Evolutionary conservation across 2,113 vertebrate genomes (phyloP).

Genomic region (Ailuropoda melanoleuca): DNA sequence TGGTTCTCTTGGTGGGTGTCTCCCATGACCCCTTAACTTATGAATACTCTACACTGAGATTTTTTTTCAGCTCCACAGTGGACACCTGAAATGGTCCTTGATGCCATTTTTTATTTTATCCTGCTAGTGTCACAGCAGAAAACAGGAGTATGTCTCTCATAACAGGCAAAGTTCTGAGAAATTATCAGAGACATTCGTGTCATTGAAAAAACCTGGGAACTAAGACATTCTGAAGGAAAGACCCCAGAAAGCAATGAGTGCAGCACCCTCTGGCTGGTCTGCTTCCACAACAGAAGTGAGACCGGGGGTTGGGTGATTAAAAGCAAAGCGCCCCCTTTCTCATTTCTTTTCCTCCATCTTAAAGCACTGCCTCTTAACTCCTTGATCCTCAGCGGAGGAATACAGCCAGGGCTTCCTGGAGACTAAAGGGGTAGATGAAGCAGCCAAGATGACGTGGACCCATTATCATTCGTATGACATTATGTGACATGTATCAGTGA

Average conservation of each 20-base stretch:
- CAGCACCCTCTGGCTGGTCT: neutral
- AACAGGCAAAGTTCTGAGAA: neutral
- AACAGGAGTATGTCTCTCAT: neutral
- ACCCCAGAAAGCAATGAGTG: neutral
- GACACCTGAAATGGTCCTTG: neutral
- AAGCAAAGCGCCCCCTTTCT: neutral
- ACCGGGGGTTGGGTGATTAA: too few relatives aligned
- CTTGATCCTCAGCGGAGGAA: neutral
- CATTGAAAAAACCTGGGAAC: neutral
- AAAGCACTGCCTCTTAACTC: neutral
- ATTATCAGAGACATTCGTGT: neutral
- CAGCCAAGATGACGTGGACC: neutral
- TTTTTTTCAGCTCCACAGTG: neutral
- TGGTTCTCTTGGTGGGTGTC: neutral
- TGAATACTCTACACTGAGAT: neutral
- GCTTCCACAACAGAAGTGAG: neutral
- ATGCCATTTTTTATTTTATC: constrained; percentile 17
- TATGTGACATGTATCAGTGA: neutral
- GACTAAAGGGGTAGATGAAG: neutral
- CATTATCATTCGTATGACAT: neutral
- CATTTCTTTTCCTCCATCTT: neutral
- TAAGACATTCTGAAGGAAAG: neutral
- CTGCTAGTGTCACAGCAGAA: neutral
- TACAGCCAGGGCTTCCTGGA: neutral
- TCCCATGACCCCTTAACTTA: neutral